Evolutionary conservation across 2,113 vertebrate genomes (phyloP), one percentile per base, ranked within the genome.

Genomic region (Ramphastos sulfuratus): DNA sequence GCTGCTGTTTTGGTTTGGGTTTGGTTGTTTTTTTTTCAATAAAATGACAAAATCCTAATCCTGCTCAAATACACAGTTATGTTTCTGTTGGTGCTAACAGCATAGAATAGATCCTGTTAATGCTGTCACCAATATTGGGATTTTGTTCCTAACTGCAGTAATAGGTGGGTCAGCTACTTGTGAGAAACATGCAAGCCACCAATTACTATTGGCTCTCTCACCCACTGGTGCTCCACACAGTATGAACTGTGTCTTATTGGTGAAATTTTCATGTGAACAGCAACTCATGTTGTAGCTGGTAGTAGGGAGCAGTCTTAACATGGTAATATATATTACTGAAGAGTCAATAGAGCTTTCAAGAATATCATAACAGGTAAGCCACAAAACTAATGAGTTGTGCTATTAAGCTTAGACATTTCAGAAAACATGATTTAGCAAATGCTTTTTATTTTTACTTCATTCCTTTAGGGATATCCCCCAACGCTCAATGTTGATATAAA

Each of bases 321-420:
- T 52, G 20, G n/a, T 17, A 23, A 77, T 52, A 20, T 13, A 4
- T 60, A 61, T 52, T 44, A n/a, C 44, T 60, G 69, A 85, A 19
- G 31, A 87, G 58, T 75, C 65, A 85, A 33, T 0, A 81, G 31
- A 90, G 37, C 61, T 86, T 92, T 76, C 72, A 35, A 67, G 69
- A 83, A 27, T 56, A 79, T 16, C 31, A 28, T 52, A 71, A 78
- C 80, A 90, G 66, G 25, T 79, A 65, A 93, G 58, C 61, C 61
- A 90, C 65, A 87, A 76, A 95, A 74, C 69, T 55, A 85, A 91
- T 56, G 90, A 96, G 31, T 39, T 80, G 61, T 64, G 67, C 59
- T 30, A 83, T 59, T 90, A 85, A 93, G 65, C 17, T 69, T 27
- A 39, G 69, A 33, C 69, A 89, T 85, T 90, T 95, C 33, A n/a